Evolutionary conservation across 2,888 invertebrate genomes (phyloP).

Genomic region (Bruchidius siliquastri): DNA sequence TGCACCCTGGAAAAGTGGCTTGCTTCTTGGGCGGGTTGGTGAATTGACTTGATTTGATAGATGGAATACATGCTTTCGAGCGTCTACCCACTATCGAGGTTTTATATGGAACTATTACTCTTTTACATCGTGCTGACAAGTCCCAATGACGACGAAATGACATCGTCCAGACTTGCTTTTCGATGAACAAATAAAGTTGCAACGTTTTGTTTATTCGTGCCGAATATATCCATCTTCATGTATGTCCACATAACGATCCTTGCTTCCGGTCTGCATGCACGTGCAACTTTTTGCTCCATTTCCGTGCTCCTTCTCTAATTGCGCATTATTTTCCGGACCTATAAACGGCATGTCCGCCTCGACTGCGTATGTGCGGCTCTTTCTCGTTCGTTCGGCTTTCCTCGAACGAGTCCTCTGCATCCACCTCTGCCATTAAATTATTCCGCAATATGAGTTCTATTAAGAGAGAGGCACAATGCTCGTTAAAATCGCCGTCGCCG

Average conservation of each 20-base stretch:
- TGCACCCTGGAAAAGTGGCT: no score
- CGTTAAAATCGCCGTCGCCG: neutral
- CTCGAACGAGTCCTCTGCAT: neutral
- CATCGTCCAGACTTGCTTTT: no score
- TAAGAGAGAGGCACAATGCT: constrained; percentile 1
- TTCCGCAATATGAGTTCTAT: constrained; percentile 1
- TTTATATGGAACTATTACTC: no score
- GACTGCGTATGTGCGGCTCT: neutral
- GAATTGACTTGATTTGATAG: no score
- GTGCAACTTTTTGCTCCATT: neutral
- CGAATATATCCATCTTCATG: no score
- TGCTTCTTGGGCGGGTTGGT: no score
- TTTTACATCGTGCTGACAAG: no score
- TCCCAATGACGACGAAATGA: no score
- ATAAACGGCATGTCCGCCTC: neutral
- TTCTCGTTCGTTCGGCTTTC: neutral
- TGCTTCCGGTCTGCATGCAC: neutral
- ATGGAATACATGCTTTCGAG: no score
- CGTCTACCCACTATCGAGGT: no score
- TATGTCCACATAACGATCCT: neutral
- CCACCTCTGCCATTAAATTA: neutral
- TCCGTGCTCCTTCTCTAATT: neutral
- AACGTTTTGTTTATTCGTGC: no score
- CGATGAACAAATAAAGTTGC: no score
- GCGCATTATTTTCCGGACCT: neutral